These are phyloP conservation scores for Pedionomus torquatus DNA, from an alignment of 2,113 vertebrate genomes.

Conservation along the genomic window DNA sequence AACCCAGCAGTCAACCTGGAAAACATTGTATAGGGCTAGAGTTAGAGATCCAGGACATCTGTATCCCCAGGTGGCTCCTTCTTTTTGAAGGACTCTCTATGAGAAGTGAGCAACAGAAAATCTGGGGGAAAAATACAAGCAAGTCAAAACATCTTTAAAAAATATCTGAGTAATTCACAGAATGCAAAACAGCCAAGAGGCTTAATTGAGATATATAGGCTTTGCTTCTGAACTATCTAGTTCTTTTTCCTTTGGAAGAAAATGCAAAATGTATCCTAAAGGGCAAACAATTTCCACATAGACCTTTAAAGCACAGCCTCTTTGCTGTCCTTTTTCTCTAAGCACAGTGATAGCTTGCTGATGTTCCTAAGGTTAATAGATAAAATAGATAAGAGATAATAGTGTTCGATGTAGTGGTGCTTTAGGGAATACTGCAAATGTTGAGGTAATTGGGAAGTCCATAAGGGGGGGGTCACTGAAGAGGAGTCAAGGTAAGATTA, in stretches of 20 bases:
- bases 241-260: neutral
- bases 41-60: neutral
- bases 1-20: neutral
- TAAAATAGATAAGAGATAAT: slow-evolving; percentile 34
- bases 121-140: neutral
- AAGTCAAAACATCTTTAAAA: neutral
- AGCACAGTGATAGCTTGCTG: neutral
- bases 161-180: neutral
- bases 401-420: neutral
- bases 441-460: slow-evolving; percentile 50
- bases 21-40: neutral
- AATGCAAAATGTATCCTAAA: neutral
- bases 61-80: neutral
- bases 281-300: neutral
- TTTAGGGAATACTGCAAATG: slow-evolving; percentile 49
- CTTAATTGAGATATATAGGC: neutral
- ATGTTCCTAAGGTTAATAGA: slow-evolving; percentile 42
- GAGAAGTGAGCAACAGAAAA: neutral
- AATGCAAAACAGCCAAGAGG: neutral
- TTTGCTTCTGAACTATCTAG: neutral
- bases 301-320: neutral
- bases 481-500: slow-evolving; percentile 18
- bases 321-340: neutral
- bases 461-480: neutral
- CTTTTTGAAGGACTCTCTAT: neutral